Evolutionary conservation across 2,113 vertebrate species (phyloP), one percentile per base, ranked within the genome.

Genomic region (Clinocottus analis): DNA sequence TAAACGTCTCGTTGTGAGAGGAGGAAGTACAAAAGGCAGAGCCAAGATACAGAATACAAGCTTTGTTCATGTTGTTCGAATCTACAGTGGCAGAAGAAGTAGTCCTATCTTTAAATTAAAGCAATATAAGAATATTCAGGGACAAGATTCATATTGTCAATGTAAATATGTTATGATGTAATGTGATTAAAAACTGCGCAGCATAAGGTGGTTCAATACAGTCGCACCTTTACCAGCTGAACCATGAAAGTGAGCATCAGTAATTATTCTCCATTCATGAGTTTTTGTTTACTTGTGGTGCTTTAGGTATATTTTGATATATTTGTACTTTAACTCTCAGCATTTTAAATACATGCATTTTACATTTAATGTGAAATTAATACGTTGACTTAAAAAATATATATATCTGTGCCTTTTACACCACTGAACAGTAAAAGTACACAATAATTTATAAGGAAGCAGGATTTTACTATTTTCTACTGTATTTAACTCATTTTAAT

Each of bases 1-100:
- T 86, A 72, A 82, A 66, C 39, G 56, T 66, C 43, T 84, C 79
- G 81, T 78, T 80, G 67, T 72, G 41, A 29, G 14, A 25, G 51
- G 62, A 64, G 65, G 56, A 67, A 51, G 25, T 21, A n/a, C 37
- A 14, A 45, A n/a, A 63, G 35, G 63, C 2, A 25, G n/a, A 39
- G 62, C 29, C 16, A 12, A 77, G 77, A 59, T 0, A 45, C 3
- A 35, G 6, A 29, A 62, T 16, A 19, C 29, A 66, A 31, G 21
- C 19, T 70, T 21, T 59, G 0, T 53, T 61, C 10, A 45, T 61
- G 14, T 14, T 35, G n/a, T 47, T 33, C 17, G 29, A 59, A 51
- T 41, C 6, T 59, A 31, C 39, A 29, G 19, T 10, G 7, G 3
- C 0, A 1, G 39, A 47, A 49, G 16, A 64, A 49, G n/a, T 16